A percentile compares a stretch with the other conserved stretches of the same genome.
Conservation (phyloP, 2,888 invertebrate genomes). For the Orthonevra nobilis region DNA sequence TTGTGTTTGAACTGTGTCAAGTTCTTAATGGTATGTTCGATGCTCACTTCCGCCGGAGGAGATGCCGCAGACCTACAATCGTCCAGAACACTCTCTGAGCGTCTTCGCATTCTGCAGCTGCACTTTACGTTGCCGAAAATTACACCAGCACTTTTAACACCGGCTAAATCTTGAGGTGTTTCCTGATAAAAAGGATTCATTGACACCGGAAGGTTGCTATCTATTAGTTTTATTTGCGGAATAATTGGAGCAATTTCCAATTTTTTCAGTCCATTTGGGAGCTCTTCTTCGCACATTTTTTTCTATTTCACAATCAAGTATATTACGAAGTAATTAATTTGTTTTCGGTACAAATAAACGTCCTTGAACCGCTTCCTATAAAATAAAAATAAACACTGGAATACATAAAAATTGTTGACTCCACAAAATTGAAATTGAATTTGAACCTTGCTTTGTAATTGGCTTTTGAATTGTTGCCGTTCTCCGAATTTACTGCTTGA, state of each 20-base stretch:
- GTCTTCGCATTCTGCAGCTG: conserved; percentile 73
- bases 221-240: conserved; percentile 72
- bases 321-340: conserved; percentile 14
- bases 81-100: conserved; percentile 75
- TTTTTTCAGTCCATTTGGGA: conserved; percentile 81
- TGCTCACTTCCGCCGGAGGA: conserved; percentile 34
- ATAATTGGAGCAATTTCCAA: conserved; percentile 82
- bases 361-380: conserved; percentile 54
- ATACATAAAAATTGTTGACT: conserved; percentile 22
- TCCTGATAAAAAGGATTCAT: conserved; percentile 76
- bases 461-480: neutral
- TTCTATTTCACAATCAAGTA: conserved; percentile 5
- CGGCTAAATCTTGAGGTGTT: neutral
- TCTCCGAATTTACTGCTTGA: neutral
- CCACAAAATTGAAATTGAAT: neutral
- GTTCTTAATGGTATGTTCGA: conserved; percentile 72
- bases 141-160: neutral
- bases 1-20: conserved; percentile 51
- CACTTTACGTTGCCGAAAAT: conserved; percentile 65
- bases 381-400: conserved; percentile 34
- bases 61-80: conserved; percentile 72
- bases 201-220: conserved; percentile 70
- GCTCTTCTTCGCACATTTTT: conserved; percentile 78
- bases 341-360: conserved; percentile 5
- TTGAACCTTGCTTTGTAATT: conserved; percentile 9